Conservation (phyloP, 2,113 vertebrate species). For the Periophthalmodon schlosseri region DNA sequence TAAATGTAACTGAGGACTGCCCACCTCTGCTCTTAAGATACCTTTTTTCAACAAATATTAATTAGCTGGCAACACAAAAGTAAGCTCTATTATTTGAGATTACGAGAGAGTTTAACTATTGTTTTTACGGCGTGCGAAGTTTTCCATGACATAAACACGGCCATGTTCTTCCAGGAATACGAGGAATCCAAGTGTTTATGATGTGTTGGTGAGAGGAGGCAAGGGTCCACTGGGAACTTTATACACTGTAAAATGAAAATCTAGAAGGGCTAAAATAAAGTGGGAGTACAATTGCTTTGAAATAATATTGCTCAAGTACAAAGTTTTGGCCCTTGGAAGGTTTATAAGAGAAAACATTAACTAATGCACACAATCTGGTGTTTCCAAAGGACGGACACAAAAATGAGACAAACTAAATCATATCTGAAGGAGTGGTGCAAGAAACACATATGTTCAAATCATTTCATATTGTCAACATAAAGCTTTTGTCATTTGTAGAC, state of each 20-base stretch:
- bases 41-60: conserved; percentile 25
- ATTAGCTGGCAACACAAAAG: conserved; percentile 46
- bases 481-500: no score
- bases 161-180: conserved; percentile 33
- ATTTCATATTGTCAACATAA: no score
- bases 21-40: no score
- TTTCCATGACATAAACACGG: conserved; percentile 68
- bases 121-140: conserved; percentile 64
- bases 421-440: no score
- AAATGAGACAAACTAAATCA: no score
- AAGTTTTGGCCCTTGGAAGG: no score
- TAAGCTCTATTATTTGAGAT: conserved; percentile 46
- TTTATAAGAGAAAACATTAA: no score
- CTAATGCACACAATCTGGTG: no score
- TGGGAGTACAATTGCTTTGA: not conserved
- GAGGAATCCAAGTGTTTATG: conserved; percentile 57
- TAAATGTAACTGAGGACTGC: no score
- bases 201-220: conserved; percentile 37
- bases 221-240: conserved; percentile 14
- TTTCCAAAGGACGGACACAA: no score
- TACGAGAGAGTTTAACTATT: conserved; percentile 40
- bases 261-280: not conserved
- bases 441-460: no score
- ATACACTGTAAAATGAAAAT: not conserved
- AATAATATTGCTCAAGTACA: no score